Evolutionary conservation across 2,797 vertebrate genomes (phyloP).

Genomic region (Lophotriccus pileatus): DNA sequence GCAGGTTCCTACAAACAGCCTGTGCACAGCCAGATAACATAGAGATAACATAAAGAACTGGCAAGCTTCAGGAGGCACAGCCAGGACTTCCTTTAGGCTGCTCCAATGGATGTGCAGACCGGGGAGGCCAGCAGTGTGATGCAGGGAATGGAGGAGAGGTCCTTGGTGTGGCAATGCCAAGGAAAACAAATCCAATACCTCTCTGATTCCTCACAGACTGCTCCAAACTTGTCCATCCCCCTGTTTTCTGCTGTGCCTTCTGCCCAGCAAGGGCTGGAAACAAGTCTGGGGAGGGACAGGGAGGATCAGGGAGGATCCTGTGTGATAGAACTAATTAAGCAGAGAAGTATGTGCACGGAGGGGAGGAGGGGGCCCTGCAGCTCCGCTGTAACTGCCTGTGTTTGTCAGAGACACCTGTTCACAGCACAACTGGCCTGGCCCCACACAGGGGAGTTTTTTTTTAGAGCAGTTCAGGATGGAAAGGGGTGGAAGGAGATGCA

Average conservation of each 20-base stretch:
- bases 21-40: neutral
- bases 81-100: neutral
- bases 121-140: accelerated
- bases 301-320: neutral
- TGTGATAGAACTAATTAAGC: neutral
- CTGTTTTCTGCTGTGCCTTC: neutral
- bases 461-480: neutral
- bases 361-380: neutral
- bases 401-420: neutral
- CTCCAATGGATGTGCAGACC: neutral
- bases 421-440: neutral
- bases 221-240: neutral
- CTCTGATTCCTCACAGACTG: neutral
- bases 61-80: neutral
- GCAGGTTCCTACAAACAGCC: neutral
- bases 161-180: neutral
- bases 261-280: neutral
- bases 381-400: neutral
- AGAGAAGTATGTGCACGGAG: neutral
- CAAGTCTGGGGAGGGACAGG: neutral
- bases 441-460: neutral
- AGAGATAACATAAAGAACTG: neutral
- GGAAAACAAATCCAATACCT: neutral
- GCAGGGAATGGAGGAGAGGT: neutral
- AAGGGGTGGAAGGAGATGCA: neutral